phyloP scores from a whole-genome alignment of 2,113 vertebrate genomes.

The Fregetta grallaria region DNA sequence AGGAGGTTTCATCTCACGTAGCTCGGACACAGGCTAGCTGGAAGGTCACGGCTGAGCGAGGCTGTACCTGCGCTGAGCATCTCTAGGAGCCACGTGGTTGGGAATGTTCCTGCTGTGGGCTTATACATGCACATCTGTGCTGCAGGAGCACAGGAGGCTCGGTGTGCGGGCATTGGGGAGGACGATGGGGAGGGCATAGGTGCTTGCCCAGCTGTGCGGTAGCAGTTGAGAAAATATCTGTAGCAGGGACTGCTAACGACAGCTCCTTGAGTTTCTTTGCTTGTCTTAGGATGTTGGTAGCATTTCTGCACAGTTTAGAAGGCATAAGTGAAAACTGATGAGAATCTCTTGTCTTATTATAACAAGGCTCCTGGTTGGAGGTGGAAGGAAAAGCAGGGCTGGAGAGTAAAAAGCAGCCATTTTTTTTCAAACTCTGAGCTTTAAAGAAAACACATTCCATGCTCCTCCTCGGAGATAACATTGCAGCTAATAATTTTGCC shows the following conservation, averaged over 20 bases:
- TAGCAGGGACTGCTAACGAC: neutral
- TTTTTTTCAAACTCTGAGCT: constrained; percentile 6
- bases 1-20: neutral
- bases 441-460: neutral
- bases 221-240: neutral
- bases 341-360: constrained; percentile 43
- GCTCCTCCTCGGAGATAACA: constrained; percentile 13
- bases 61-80: rapidly evolving
- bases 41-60: neutral
- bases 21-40: neutral
- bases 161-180: rapidly evolving
- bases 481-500: constrained; percentile 37
- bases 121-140: neutral
- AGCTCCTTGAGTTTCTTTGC: constrained; percentile 8
- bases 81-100: neutral
- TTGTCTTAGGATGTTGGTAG: constrained; percentile 22
- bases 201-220: neutral
- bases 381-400: neutral
- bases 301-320: constrained; percentile 60
- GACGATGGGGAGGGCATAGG: neutral
- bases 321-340: constrained; percentile 57
- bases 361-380: constrained; percentile 52
- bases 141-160: neutral
- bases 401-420: neutral
- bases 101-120: neutral